Evolutionary conservation across 2,113 vertebrate species (phyloP), one percentile per base, ranked within the genome.

Genomic region (Oxyruncus cristatus): DNA sequence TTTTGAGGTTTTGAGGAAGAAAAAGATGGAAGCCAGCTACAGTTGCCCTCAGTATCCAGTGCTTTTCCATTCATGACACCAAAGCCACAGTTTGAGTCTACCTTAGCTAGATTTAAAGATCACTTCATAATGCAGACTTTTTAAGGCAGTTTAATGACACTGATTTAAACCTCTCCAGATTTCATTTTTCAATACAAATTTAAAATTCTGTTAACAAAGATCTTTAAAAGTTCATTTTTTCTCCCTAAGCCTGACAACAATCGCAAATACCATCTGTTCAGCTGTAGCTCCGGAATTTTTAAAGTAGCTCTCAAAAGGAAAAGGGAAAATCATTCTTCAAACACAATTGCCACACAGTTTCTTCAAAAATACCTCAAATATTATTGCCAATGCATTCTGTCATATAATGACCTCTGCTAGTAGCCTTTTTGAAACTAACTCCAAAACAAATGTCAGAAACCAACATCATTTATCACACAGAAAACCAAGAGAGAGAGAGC

Each of bases 51-150:
- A 56, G 15, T 2, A 59, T 21, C 47, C 44, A 65, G 4, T 42
- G 26, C 8, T 32, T 59, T 89, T 66, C 63, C 76, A 59, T 62
- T 79, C 27, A 17, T 35, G 18, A 85, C 80, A 87, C 42, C 50
- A 73, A 24, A 58, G 55, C 47, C 50, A 84, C 93, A 94, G 79
- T 94, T 53, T 78, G 14, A 37, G 42, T 62, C 59, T 70, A 49
- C 66, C 88, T 93, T 17, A 26, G 21, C 27, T 37, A 83, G 89
- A 97, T 97, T 98, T 97, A 96, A 85, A 87, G 70, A 92, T 44
- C n/a, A 35, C 77, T 95, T 62, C 74, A 93, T 92, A 98, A 97
- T 84, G 86, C 88, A 97, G 83, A 93, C 93, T 88, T 96, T 88
- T 74, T 84, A 77, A 95, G 97, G 84, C 73, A 87, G 55, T 56